Conservation (phyloP, 2,113 vertebrate genomes). For the Anarhynchus alexandrinus region DNA sequence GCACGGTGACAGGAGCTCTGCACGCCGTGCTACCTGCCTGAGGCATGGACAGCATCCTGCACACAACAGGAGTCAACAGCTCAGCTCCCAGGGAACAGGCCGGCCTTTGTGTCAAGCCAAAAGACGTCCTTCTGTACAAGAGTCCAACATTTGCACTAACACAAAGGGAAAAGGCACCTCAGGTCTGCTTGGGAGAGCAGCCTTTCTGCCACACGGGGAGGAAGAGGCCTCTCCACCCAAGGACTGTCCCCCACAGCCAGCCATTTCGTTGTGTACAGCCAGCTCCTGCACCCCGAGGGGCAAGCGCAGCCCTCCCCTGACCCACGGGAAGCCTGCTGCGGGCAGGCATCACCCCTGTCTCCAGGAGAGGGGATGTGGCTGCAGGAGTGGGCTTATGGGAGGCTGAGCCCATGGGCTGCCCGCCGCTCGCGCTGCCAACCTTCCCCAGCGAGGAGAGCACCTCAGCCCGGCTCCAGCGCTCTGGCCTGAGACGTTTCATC, state of each 20-base stretch:
- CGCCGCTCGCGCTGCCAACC: background rate
- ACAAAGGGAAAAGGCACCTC: background rate
- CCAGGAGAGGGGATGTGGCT: background rate
- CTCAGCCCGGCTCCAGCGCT: background rate
- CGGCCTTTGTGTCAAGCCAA: background rate
- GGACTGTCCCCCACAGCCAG: too few relatives aligned
- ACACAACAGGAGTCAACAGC: background rate
- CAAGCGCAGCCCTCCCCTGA: background rate
- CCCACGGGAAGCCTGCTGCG: background rate
- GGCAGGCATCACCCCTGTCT: background rate
- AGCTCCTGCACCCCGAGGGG: background rate
- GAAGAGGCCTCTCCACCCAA: background rate
- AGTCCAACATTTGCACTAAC: background rate
- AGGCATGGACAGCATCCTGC: background rate
- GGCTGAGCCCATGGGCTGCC: background rate
- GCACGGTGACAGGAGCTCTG: background rate
- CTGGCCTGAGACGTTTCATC: accelerated
- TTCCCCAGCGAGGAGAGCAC: background rate
- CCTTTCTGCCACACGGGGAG: background rate
- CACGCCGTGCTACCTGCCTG: accelerated
- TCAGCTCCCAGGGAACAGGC: background rate
- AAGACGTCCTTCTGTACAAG: background rate
- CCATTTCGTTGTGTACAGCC: background rate
- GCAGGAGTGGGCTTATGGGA: background rate
- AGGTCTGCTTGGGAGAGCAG: background rate